Base-by-base conservation (phyloP, 2,888 invertebrate genomes). In the Bembecia ichneumoniformis region DNA sequence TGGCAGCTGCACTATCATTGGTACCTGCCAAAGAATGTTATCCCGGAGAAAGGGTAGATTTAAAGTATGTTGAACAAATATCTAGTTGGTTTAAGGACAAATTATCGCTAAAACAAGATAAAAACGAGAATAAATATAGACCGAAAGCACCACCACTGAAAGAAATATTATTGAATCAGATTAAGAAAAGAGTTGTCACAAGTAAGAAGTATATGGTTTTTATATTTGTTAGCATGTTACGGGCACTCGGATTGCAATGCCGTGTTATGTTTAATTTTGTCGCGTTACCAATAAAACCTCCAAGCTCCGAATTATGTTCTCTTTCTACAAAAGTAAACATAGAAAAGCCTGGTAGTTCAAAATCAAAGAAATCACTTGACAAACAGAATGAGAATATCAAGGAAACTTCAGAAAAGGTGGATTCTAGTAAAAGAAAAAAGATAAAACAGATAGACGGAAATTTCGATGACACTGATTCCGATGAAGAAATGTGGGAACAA, bases 231-330 rank as follows among this genome's bases (percentile, higher is more conserved):
- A 89, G 91, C 17, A 87, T 95, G 63, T 74, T 95, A 46, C 89
- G 97, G 66, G 90, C 93, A 43, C 87, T 97, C 58, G 96, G 96
- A 0, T 82, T 96, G 52, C 92, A 94, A 66, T 93, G 93, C 62
- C 89, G 98, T 47, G 75, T 98, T 35, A 91, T 97, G 54, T 86
- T 94, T 47, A 95, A 96, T 56, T 89, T 97, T 62, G 91, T 92
- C 61, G 93, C 95, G 2, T 82, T 94, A 50, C 91, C 94, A 0
- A 71, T 95, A 52, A 92, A 91, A 71, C 92, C 94, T 28, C 87
- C 89, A 3, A 77, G 74, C 50, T 88, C 89, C 48, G 91, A 93
- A 62, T 77, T 94, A 47, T 89, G 89, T 71, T 89, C 90, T 7
- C 72, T 92, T 43, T 89, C 90, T 52, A 80, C 82, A 49, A 89